Conservation (phyloP, 2,113 vertebrate species). For the Coracopsis vasa region DNA sequence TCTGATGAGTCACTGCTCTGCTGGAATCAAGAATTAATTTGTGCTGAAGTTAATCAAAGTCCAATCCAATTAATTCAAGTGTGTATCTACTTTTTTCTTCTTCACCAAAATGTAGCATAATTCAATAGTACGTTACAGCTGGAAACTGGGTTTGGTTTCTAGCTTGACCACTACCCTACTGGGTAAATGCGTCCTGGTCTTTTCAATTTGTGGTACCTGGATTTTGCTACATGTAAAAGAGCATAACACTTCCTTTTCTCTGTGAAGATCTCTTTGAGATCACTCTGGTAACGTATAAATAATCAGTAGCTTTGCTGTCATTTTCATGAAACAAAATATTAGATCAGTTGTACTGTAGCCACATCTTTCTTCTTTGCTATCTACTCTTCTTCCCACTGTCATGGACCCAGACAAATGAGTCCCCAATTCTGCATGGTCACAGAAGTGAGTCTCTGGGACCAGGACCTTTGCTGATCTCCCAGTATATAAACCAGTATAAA, state of each 20-base stretch:
- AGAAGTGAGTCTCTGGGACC: neutral
- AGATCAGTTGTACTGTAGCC: neutral
- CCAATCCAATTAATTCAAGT: neutral
- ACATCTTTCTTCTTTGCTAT: neutral
- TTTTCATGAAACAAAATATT: neutral
- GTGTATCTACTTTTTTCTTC: neutral
- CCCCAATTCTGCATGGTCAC: neutral
- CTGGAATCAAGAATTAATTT: neutral
- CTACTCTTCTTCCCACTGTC: neutral
- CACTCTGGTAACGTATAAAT: neutral
- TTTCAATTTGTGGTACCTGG: neutral
- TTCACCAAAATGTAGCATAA: neutral
- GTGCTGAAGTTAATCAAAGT: neutral
- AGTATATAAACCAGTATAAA: neutral
- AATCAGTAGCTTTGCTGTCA: neutral
- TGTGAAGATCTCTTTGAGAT: neutral
- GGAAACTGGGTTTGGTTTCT: neutral
- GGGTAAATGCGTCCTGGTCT: accelerated
- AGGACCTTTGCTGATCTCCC: neutral
- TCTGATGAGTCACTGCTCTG: neutral
- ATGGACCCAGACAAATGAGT: too few species aligned
- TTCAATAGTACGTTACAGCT: neutral
- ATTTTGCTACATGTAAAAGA: neutral
- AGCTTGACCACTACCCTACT: neutral
- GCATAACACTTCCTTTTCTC: neutral